phyloP scores from a whole-genome alignment of 2,888 invertebrate species.

The Polydrusus pterygomalis region DNA sequence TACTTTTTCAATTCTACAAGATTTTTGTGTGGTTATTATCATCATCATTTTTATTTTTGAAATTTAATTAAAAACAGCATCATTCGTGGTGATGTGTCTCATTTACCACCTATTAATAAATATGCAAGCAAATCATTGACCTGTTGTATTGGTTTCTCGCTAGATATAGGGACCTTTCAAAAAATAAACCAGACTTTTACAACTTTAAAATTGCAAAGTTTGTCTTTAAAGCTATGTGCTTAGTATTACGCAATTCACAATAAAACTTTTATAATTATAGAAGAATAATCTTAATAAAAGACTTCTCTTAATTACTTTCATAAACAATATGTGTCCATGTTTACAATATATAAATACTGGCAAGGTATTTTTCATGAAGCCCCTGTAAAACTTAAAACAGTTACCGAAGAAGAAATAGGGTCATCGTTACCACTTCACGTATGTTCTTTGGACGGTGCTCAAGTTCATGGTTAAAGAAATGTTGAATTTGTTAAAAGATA shows the following conservation, averaged over 20 bases:
- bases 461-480: constrained; percentile 46
- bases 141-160: constrained; percentile 11
- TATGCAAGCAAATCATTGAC: constrained; percentile 2
- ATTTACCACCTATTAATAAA: background rate
- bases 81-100: too few species aligned
- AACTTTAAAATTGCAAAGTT: too few species aligned
- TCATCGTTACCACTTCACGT: constrained; percentile 41
- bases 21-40: too few species aligned
- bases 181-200: background rate
- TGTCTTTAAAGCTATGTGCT: too few species aligned
- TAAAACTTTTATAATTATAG: background rate
- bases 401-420: constrained; percentile 42
- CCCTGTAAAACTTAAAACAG: constrained; percentile 40
- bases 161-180: background rate
- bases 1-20: too few species aligned
- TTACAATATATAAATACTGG: background rate
- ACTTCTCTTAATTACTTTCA: too few species aligned
- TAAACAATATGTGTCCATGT: too few species aligned
- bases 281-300: too few species aligned
- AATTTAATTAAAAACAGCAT: too few species aligned
- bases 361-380: background rate
- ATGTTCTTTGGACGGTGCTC: constrained; percentile 29
- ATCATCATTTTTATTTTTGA: too few species aligned
- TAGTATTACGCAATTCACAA: too few species aligned
- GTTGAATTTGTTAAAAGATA: background rate